phyloP scores from a whole-genome alignment of 2,888 invertebrate genomes.

The Boloria selene region DNA sequence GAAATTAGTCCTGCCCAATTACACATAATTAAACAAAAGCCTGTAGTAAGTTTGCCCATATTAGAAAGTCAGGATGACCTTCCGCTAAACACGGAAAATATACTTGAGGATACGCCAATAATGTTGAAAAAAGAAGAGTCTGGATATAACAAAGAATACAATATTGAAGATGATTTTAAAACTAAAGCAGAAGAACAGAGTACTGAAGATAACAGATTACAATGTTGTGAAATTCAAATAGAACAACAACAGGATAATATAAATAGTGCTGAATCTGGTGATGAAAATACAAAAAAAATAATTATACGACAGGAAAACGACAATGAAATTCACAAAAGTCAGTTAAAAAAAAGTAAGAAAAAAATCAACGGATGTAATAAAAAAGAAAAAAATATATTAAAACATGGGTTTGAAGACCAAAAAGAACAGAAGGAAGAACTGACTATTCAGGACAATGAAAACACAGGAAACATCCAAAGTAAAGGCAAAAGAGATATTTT shows the following conservation, averaged over 20 bases:
- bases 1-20: not conserved
- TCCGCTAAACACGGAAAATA: not conserved
- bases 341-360: not conserved
- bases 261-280: too few relatives aligned
- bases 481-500: too few relatives aligned
- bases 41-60: too few relatives aligned
- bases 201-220: too few relatives aligned
- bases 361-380: conserved; percentile 8
- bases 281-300: too few relatives aligned
- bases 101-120: not conserved
- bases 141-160: not conserved
- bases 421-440: not conserved
- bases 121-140: not conserved
- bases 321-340: conserved; percentile 14
- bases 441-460: not conserved
- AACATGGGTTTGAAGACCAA: not conserved
- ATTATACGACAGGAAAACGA: not conserved
- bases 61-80: too few relatives aligned
- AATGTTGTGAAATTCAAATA: too few relatives aligned
- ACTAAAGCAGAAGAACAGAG: too few relatives aligned
- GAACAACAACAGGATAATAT: too few relatives aligned
- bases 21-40: too few relatives aligned
- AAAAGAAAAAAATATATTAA: not conserved
- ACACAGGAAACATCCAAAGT: not conserved
- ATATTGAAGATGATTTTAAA: not conserved